A percentile compares a stretch with the other conserved stretches of the same genome.
Evolutionary conservation across 2,888 invertebrate species (phyloP).

Genomic region (Apomyelois bistriatella): DNA sequence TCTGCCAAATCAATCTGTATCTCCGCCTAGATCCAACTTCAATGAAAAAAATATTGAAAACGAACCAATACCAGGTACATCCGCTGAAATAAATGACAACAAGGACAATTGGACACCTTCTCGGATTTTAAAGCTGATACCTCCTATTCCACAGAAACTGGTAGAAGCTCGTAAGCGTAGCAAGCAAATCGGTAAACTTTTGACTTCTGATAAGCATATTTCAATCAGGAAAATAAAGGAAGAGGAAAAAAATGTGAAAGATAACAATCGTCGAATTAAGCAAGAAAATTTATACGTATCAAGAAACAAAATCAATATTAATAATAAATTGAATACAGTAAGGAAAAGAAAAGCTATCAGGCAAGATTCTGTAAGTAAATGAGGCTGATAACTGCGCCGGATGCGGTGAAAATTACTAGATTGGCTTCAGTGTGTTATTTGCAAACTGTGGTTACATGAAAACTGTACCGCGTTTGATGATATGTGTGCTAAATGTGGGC

Average conservation of each 20-base stretch:
- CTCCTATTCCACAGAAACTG: slow-evolving; percentile 18
- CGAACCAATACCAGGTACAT: background rate
- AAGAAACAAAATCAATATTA: background rate
- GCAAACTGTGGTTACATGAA: slow-evolving; percentile 8
- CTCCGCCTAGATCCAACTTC: background rate
- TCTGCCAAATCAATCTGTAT: too few relatives aligned
- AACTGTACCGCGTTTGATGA: slow-evolving; percentile 10
- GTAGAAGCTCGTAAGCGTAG: slow-evolving; percentile 17
- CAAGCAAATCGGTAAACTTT: slow-evolving; percentile 19
- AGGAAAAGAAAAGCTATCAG: background rate
- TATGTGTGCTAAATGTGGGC: slow-evolving; percentile 4
- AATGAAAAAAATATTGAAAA: background rate
- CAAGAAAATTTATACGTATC: background rate
- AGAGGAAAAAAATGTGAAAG: slow-evolving; percentile 6
- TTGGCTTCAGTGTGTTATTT: slow-evolving; percentile 6
- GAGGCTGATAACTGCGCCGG: background rate
- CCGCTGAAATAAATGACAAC: background rate
- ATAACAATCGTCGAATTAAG: background rate
- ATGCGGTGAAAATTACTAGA: slow-evolving; percentile 5
- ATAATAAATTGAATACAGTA: too few relatives aligned
- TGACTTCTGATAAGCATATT: slow-evolving; percentile 18
- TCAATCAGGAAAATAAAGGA: slow-evolving; percentile 14
- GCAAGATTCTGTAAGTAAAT: too few relatives aligned
- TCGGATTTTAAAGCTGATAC: slow-evolving; percentile 18
- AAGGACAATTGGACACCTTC: slow-evolving; percentile 11